Evolutionary conservation across 2,113 vertebrate species (phyloP), one percentile per base, ranked within the genome.

Genomic region (Theristicus caerulescens): DNA sequence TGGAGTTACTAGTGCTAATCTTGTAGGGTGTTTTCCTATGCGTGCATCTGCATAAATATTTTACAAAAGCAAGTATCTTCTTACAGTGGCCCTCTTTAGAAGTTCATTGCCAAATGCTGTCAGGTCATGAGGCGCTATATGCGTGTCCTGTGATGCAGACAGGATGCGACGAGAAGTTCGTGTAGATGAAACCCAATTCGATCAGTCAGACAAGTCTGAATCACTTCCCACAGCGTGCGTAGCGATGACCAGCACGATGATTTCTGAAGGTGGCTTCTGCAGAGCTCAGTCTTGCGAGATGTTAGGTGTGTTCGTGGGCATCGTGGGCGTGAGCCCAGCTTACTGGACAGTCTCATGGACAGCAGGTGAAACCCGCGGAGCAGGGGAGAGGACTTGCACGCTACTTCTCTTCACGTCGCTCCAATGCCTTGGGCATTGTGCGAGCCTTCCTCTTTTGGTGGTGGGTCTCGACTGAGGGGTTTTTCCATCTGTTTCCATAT

Each of bases 191-290:
- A 38, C 38, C 40, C 38, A 5, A 0, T 32, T 26, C 40, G 70
- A 17, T 61, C 11, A 27, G 27, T 44, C 40, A 31, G 73, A 12
- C 6, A 21, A 40, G n/a, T 19, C 40, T 40, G 49, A 55, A 3
- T 2, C 12, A 0, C 46, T 25, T 55, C 58, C 66, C 47, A 0
- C 27, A 6, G 47, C 0, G 7, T 10, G 36, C 11, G 16, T 17
- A 11, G 76, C 5, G n/a, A 17, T 31, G 49, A 6, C 11, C 65
- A 70, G 65, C 46, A 2, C 0, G 0, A 0, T 4, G 36, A 14
- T 18, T 55, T 36, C 44, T 9, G 14, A 7, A 40, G 32, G 26
- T 8, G 42, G 8, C 17, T 42, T 31, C 34, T 26, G 36, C 42
- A 78, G 77, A 66, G 36, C 51, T 55, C 2, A 0, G 32, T 9